Evolutionary conservation across 2,113 vertebrate genomes (phyloP).

Genomic region (Pseudorasbora parva): DNA sequence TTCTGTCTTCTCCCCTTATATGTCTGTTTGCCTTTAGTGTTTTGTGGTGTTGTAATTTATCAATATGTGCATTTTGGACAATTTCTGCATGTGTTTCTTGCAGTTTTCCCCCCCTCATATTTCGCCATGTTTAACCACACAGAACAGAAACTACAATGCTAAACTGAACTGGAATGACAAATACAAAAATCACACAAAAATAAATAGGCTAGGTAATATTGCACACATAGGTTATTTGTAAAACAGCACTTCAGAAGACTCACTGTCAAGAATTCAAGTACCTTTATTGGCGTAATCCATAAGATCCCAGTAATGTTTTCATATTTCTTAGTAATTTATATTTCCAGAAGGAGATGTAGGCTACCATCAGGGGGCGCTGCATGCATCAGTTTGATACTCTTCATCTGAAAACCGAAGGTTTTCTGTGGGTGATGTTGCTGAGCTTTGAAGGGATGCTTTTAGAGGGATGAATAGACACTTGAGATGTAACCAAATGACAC

Average conservation of each 20-base stretch:
- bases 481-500: background rate
- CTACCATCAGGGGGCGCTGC: background rate
- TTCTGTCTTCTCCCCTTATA: too few species aligned
- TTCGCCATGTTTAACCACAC: too few species aligned
- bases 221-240: too few species aligned
- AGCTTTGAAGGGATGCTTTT: background rate
- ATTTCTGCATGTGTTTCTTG: too few species aligned
- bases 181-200: too few species aligned
- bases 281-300: background rate
- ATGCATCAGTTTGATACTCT: background rate
- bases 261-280: background rate
- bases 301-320: background rate
- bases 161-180: too few species aligned
- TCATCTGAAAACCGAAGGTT: background rate
- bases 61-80: too few species aligned
- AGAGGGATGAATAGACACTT: background rate
- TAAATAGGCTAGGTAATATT: background rate
- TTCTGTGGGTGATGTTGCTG: background rate
- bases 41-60: too few species aligned
- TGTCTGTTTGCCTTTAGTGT: too few species aligned
- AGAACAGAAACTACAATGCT: too few species aligned
- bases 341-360: background rate
- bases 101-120: too few species aligned
- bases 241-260: background rate
- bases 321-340: background rate